Evolutionary conservation across 2,797 vertebrate species (phyloP), one percentile per base, ranked within the genome.

Genomic region (Chelon labrosus): DNA sequence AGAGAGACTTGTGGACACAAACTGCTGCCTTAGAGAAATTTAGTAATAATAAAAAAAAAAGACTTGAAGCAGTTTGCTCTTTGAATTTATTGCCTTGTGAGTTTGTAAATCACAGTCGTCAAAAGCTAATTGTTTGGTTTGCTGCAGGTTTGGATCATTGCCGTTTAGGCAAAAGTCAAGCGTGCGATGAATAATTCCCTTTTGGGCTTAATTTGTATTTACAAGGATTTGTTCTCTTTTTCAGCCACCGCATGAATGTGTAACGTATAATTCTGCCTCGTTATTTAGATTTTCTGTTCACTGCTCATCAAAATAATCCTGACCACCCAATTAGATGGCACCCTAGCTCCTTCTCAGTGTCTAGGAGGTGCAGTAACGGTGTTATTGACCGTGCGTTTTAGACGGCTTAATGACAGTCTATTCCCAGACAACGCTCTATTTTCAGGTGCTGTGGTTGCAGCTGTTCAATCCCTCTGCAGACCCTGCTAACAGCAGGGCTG

Each of bases 1-100:
- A 89, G 90, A 78, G 80, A 12, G 41, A 88, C 69, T 77, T 89
- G 91, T 92, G 86, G 87, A 93, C 82, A 90, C 86, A 89, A 88
- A 84, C 75, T 70, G 86, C 83, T 93, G 91, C 91, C 86, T 89
- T 94, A 90, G 92, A 91, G 60, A 85, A 76, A 75, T 87, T 91
- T 92, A 93, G 91, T 91, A 94, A 95, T 95, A 35, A 35, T 35
- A 35, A 42, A 17, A 44, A 44, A 93, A 87, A 85, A 91, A 78
- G 49, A 84, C 67, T 80, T 60, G 13, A 76, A 82, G 83, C 61
- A 0, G 67, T 25, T 50, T 20, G 2, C 49, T 65, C 12, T 54
- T 1, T 80, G 38, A 42, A 1, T 71, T 75, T 49, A 7, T 51
- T 64, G 2, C 54, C 8, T 52, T 39, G n/a, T 17, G 10, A 14